Conservation (phyloP, 2,797 vertebrate genomes). For the Scomberomorus guttatus region DNA sequence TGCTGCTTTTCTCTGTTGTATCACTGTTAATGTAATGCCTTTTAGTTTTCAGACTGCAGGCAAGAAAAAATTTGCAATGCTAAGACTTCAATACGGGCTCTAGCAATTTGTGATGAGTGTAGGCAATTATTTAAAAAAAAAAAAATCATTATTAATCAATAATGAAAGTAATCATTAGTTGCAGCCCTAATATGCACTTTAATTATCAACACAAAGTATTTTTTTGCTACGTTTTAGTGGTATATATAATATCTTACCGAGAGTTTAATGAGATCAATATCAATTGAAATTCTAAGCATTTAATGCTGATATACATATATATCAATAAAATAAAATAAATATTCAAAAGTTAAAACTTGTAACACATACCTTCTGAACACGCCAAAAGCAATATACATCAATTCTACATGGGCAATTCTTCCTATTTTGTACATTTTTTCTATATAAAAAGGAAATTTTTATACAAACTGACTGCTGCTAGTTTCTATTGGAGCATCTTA, state of each 20-base stretch:
- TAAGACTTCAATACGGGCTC: neutral
- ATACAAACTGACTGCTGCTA: neutral
- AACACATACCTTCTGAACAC: slow-evolving; percentile 4
- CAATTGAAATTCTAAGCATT: too few relatives aligned
- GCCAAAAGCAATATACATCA: neutral
- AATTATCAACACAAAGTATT: neutral
- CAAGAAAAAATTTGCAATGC: neutral
- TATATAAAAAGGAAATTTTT: neutral
- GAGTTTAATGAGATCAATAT: too few relatives aligned
- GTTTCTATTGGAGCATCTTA: neutral
- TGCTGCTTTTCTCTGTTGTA: neutral
- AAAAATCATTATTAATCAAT: neutral
- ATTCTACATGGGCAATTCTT: neutral
- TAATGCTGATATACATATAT: too few relatives aligned
- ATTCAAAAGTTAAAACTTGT: neutral
- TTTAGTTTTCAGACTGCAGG: neutral
- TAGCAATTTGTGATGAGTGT: neutral
- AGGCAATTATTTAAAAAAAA: too few relatives aligned
- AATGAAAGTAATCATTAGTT: neutral
- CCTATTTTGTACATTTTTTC: neutral
- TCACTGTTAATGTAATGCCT: neutral
- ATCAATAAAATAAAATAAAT: too few relatives aligned
- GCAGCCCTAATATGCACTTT: neutral
- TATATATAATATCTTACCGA: too few relatives aligned
- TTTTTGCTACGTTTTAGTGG: neutral